Evolutionary conservation across 2,888 invertebrate genomes (phyloP).

Genomic region (Hymenopus coronatus): DNA sequence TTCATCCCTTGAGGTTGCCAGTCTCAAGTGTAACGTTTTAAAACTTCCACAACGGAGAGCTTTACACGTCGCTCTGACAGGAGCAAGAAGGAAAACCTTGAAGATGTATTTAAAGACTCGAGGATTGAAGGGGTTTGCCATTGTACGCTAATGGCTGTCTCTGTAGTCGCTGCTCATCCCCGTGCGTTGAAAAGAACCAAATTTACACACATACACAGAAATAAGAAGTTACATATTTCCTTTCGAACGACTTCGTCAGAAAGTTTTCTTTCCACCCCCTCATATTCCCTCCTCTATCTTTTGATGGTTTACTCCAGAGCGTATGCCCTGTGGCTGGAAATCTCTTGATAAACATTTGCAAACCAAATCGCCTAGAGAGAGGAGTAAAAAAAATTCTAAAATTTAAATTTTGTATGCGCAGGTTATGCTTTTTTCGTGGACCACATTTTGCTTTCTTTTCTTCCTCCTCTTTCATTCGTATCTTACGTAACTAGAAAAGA

Average conservation of each 20-base stretch:
- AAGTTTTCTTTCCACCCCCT: background rate
- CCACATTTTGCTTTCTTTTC: background rate
- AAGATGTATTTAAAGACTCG: background rate
- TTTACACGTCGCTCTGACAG: background rate
- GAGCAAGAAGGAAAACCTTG: background rate
- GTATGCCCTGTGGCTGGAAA: background rate
- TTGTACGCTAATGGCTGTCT: background rate
- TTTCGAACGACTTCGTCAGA: background rate
- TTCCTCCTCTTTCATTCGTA: background rate
- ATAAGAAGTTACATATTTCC: background rate
- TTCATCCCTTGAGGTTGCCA: background rate
- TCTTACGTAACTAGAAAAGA: too few species aligned
- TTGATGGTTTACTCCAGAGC: background rate
- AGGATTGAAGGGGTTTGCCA: background rate
- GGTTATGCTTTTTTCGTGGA: background rate
- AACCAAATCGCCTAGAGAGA: conserved; percentile 22
- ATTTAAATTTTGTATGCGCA: conserved; percentile 16
- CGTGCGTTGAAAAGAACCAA: background rate
- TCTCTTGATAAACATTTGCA: conserved; percentile 18
- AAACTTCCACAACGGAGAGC: background rate
- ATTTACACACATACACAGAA: background rate
- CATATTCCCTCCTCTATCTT: background rate
- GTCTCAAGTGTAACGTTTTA: background rate
- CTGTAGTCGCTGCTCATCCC: background rate
- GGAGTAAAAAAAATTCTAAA: background rate